A percentile compares a stretch with the other conserved stretches of the same genome.
phyloP scores from a whole-genome alignment of 1,140 invertebrate genomes.

The Drosophila seguyi region DNA sequence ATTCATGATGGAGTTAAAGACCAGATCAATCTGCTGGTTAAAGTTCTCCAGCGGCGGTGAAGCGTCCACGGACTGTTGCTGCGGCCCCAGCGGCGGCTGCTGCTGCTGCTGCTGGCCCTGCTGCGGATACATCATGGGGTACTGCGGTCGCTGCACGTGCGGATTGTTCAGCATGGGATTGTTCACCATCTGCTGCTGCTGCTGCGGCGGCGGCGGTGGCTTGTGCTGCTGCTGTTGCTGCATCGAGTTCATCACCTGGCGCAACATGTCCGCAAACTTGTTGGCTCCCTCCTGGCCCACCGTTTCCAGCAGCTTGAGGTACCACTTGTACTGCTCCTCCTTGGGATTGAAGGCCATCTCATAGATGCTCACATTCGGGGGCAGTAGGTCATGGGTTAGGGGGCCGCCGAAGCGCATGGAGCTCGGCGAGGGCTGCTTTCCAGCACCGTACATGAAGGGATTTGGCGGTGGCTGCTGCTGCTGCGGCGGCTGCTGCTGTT shows the following conservation, averaged over 20 bases:
- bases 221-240: constrained; percentile 60
- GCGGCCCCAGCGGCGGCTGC: constrained; percentile 48
- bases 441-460: constrained; percentile 62
- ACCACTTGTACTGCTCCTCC: constrained; percentile 85
- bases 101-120: constrained; percentile 49
- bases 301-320: constrained; percentile 74
- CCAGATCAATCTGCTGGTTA: constrained; percentile 84
- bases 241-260: constrained; percentile 74
- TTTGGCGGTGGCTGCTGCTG: constrained; percentile 54
- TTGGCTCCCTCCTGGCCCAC: constrained; percentile 84
- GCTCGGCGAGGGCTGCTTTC: constrained; percentile 76
- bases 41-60: constrained; percentile 80
- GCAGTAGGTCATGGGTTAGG: constrained; percentile 80
- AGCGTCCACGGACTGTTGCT: constrained; percentile 58
- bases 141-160: constrained; percentile 66
- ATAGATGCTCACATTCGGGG: constrained; percentile 84
- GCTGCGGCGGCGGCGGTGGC: constrained; percentile 46
- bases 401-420: constrained; percentile 68
- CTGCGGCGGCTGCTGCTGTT: constrained; percentile 32
- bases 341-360: constrained; percentile 84
- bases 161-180: constrained; percentile 64
- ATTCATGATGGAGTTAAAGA: constrained; percentile 83
- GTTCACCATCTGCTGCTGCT: constrained; percentile 40
- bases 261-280: constrained; percentile 81
- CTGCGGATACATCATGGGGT: constrained; percentile 60